Base-by-base conservation (phyloP, 2,888 invertebrate species). In the Steinernema hermaphroditum region DNA sequence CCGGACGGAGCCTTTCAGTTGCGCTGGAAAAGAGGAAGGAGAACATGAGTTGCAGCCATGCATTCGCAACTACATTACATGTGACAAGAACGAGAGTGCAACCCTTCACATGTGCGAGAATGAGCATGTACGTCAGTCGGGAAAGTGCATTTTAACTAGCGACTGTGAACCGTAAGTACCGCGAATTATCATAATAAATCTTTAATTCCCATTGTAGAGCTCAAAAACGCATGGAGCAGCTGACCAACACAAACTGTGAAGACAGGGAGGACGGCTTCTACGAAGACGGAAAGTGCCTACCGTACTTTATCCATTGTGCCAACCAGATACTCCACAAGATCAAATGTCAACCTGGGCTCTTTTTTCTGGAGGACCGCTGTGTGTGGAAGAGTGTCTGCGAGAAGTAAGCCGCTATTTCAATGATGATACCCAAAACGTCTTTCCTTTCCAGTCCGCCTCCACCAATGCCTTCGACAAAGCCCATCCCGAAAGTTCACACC, bases 191-290 rank as follows among this genome's bases (percentile, higher is more conserved):
- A n/a, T n/a, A n/a, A n/a, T n/a, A n/a, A n/a, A n/a, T n/a, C n/a
- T n/a, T n/a, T n/a, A n/a, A n/a, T n/a, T n/a, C n/a, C n/a, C n/a
- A n/a, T n/a, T n/a, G n/a, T n/a, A n/a, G n/a, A n/a, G n/a, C n/a
- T n/a, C n/a, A n/a, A n/a, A n/a, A n/a, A n/a, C n/a, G n/a, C 37
- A 37, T 12, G 37, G 37, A 37, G 4, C 4, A 8, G 6, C 37
- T 8, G 37, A 37, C 4, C 37, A 37, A 12, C 37, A 37, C 37
- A 37, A 46, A n/a, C 16, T 46, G 46, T 46, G n/a, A 46, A 16
- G 81, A 78, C 75, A 79, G 77, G 69, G 22, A 69, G 0, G 80
- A 83, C 72, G 82, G 82, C 0, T 78, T 76, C 72, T 81, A 81
- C 75, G 76, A 75, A 6, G 74, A 50, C 24, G 80, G 79, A 16